These are phyloP conservation scores for Aethes cnicana DNA, from an alignment of 2,888 invertebrate genomes.

Conservation along the genomic window DNA sequence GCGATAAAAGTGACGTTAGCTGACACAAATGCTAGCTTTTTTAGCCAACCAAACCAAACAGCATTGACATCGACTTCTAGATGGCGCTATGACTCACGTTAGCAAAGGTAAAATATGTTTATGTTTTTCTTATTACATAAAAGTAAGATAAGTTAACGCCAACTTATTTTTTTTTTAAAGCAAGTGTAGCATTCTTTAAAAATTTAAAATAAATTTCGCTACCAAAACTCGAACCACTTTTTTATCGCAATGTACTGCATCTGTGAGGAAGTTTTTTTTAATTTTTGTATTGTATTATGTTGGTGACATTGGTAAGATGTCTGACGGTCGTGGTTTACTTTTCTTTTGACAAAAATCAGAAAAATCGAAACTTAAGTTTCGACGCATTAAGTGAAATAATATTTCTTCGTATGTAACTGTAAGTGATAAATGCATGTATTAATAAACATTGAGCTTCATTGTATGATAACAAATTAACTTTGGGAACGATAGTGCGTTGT, in stretches of 20 bases:
- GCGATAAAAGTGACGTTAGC: slow-evolving; percentile 26
- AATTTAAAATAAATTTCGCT: no score
- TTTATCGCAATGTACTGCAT: no score
- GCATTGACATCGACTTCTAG: no score
- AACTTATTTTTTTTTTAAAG: no score
- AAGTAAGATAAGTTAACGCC: no score
- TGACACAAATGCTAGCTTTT: slow-evolving; percentile 33
- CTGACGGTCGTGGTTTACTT: slow-evolving; percentile 70
- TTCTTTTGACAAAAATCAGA: slow-evolving; percentile 63
- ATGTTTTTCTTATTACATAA: no score
- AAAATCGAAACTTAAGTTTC: slow-evolving; percentile 52
- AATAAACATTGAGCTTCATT: slow-evolving; percentile 38
- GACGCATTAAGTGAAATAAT: slow-evolving; percentile 46
- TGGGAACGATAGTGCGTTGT: slow-evolving; percentile 75
- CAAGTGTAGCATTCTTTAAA: no score
- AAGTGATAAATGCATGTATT: slow-evolving; percentile 55
- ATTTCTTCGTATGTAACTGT: slow-evolving; percentile 66
- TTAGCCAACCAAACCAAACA: no score
- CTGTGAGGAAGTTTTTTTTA: slow-evolving; percentile 41
- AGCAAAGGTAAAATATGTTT: no score
- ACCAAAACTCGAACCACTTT: no score
- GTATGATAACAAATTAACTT: slow-evolving; percentile 39
- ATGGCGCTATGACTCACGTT: no score
- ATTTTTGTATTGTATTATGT: slow-evolving; percentile 35
- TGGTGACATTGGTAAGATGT: slow-evolving; percentile 73